Evolutionary conservation across 2,888 invertebrate genomes (phyloP), one percentile per base, ranked within the genome.

Genomic region (Pediacus dermestoides): DNA sequence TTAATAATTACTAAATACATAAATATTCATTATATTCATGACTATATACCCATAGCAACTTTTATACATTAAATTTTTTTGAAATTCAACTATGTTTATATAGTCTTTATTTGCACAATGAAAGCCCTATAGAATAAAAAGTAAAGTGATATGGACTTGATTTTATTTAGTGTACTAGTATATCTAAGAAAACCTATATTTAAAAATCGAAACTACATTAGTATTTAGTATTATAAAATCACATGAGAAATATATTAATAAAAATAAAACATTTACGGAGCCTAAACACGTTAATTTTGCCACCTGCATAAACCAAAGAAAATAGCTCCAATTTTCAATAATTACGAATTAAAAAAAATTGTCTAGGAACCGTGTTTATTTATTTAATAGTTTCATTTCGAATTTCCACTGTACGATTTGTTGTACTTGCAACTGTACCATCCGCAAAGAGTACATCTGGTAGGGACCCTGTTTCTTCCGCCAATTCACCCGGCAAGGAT

Each of bases 381-480:
- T 49, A 55, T 52, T 55, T 55, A 42, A 53, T 50, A 13, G 50
- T 53, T 28, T 39, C 50, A 36, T 49, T 53, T 31, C 47, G 42
- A n/a, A n/a, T n/a, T 13, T 28, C 6, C 9, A 23, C 4, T 23
- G 23, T 23, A 23, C 10, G 23, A 42, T 42, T 45, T 8, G 41
- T 43, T 21, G 39, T 16, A 33, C 37, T 23, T 9, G 23, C 36
- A 10, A 33, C 30, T 16, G 61, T 61, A 34, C 60, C 64, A 46
- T 69, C 67, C 8, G 66, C 64, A 34, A 67, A 63, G 4, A 70
- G 55, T 33, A 70, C 65, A 42, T 70, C 70, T 2, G 68, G 66
- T 34, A 63, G 40, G 8, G 58, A 57, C 2, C 66, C 69, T 8
- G 55, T 48, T 30, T 60, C 62, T 44, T 66, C 65, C 1, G 55